Base-by-base conservation (phyloP, 2,888 invertebrate species). In the Flexamia atlantica region DNA sequence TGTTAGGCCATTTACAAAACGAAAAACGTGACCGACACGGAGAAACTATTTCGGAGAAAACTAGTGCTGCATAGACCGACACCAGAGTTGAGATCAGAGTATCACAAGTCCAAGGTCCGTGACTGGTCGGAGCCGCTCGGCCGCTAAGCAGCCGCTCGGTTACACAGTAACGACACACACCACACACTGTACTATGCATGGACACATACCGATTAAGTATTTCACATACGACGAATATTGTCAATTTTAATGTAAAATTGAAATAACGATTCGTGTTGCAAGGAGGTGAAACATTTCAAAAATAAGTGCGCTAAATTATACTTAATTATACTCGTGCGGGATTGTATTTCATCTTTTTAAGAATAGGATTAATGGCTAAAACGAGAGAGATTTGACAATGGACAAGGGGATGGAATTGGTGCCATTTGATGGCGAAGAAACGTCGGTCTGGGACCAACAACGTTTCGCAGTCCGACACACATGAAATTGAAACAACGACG, bases 21-120 rank as follows among this genome's bases (percentile, higher is more conserved):
- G 30, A 64, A 64, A 30, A 14, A 17, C 14, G 64, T 64, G 64
- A 28, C 64, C 64, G 17, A 64, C 64, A 28, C 30, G 64, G 28
- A 64, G 14, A 57, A 28, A 64, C 28, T 64, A 64, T 30, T 28
- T 64, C 14, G 28, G 64, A 64, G 20, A 30, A 64, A 64, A 64
- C 74, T 42, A 53, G n/a, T 20, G 28, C 28, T 57, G 32, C 17
- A n/a, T 28, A 79, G 36, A 50, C 79, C 79, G n/a, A 79, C 79
- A 79, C 79, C 79, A 79, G 79, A 28, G 20, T 20, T 79, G 79
- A 79, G 79, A 79, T 79, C 79, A 79, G 20, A 57, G 42, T 79
- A 79, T 79, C 79, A 79, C 79, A n/a, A 79, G 79, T 79, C 79
- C 79, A 79, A 28, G n/a, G 57, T 79, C 25, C 5, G 32, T 76